Evolutionary conservation across 2,888 invertebrate species (phyloP).

Genomic region (Cartodere bifasciata): DNA sequence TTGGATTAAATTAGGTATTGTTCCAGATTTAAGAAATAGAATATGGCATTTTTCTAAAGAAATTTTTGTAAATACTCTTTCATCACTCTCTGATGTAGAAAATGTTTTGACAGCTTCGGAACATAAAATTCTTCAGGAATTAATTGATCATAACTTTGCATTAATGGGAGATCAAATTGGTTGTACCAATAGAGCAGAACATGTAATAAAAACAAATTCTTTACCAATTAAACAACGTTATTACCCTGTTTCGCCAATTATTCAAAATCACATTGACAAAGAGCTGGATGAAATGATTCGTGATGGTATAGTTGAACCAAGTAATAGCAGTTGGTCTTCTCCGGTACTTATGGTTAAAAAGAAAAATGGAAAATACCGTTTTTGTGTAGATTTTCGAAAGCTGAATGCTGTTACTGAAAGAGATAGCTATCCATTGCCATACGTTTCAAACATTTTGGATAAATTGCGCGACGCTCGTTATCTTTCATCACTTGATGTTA

Average conservation of each 20-base stretch:
- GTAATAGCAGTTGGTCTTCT: conserved; percentile 21
- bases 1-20: conserved; percentile 14
- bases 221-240: conserved; percentile 8
- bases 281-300: conserved; percentile 25
- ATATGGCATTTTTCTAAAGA: conserved; percentile 13
- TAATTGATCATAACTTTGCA: not conserved
- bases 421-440: conserved; percentile 4
- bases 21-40: conserved; percentile 13
- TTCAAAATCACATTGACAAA: conserved; percentile 13
- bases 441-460: conserved; percentile 2
- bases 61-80: not conserved
- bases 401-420: not conserved
- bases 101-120: not conserved
- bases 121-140: not conserved
- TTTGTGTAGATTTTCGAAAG: no score
- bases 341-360: conserved; percentile 11
- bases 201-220: conserved; percentile 3
- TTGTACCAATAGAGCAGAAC: conserved; percentile 1
- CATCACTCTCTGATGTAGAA: not conserved
- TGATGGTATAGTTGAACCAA: conserved; percentile 21
- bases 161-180: conserved; percentile 4
- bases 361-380: conserved; percentile 1
- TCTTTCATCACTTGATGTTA: no score
- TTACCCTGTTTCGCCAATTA: conserved; percentile 14
- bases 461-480: conserved; percentile 3